A percentile compares a stretch with the other conserved stretches of the same genome.
Evolutionary conservation across 2,888 invertebrate species (phyloP).

Genomic region (Frankliniella fusca): DNA sequence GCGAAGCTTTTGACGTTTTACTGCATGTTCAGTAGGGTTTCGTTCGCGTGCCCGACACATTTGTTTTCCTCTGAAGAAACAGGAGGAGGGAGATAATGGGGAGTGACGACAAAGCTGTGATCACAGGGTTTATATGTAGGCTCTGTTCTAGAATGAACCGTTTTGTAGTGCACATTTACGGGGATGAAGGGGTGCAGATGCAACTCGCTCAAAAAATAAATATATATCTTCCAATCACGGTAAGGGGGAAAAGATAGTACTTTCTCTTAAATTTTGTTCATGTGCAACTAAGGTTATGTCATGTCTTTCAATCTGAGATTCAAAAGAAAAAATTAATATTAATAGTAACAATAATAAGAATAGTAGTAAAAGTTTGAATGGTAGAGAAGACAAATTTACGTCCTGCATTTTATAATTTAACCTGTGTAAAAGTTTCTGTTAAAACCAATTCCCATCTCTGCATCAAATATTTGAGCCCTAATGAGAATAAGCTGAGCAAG

Average conservation of each 20-base stretch:
- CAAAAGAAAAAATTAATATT: too few relatives aligned
- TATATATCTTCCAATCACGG: constrained; percentile 74
- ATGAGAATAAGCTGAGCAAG: too few relatives aligned
- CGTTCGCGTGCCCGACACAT: background rate
- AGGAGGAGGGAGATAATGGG: constrained; percentile 58
- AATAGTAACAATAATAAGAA: too few relatives aligned
- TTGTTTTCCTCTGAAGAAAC: background rate
- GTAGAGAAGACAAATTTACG: too few relatives aligned
- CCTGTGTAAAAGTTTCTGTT: too few relatives aligned
- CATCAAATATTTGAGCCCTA: too few relatives aligned
- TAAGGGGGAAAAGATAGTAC: constrained; percentile 47
- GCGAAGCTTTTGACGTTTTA: too few relatives aligned
- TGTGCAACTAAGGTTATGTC: constrained; percentile 3
- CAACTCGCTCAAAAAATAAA: constrained; percentile 74
- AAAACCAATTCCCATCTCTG: too few relatives aligned
- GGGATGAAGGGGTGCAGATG: constrained; percentile 70
- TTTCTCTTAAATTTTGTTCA: background rate
- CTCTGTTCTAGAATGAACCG: constrained; percentile 82
- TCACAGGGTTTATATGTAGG: constrained; percentile 79
- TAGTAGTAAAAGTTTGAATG: too few relatives aligned
- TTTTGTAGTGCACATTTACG: constrained; percentile 77
- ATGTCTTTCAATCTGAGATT: background rate
- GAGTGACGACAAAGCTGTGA: constrained; percentile 72
- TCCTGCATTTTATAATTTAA: too few relatives aligned
- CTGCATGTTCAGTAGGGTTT: too few relatives aligned